Base-by-base conservation (phyloP, 1,140 invertebrate genomes). In the Choristoneura fumiferana region DNA sequence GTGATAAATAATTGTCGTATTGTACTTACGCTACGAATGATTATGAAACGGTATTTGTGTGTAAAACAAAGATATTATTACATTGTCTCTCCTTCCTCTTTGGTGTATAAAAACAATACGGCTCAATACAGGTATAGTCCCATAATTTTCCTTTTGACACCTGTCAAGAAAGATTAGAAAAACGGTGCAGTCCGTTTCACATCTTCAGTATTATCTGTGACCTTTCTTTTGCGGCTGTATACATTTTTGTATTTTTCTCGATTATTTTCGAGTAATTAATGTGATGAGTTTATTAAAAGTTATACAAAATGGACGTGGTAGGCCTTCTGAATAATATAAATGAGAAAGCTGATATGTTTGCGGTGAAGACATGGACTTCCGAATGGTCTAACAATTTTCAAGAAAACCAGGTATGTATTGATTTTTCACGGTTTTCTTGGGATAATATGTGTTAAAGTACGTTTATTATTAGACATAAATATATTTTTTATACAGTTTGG, bases 311-410 rank as follows among this genome's bases (percentile, higher is more conserved):
- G 84, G 84, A 87, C 65, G 84, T 87, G n/a, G 80, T 86, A 36
- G 80, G 81, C 17, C 70, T 87, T 22, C 69, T 87, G 53, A 87
- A 76, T 69, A 87, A 82, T 74, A 84, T 87, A 45, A 76, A 87
- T 49, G 83, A 86, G 33, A 86, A 86, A 72, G 65, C 81, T 15
- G 81, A 87, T 45, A 81, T 87, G 81, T 87, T 87, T 64, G 84
- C 83, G 18, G 77, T 87, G 6, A 84, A 79, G 73, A 88, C 85
- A 39, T 88, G 85, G 85, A 88, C 85, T 13, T 77, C 83, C 0
- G 81, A 88, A 37, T 88, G 83, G 85, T 78, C 85, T 0, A 76
- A 85, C 58, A 87, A 80, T 76, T 86, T 86, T 67, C 80, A 86
- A 76, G 83, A 88, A 58, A 86, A 88, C 64, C 83, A 86, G 75